phyloP scores from a whole-genome alignment of 2,113 vertebrate genomes.

The Panthera leo region DNA sequence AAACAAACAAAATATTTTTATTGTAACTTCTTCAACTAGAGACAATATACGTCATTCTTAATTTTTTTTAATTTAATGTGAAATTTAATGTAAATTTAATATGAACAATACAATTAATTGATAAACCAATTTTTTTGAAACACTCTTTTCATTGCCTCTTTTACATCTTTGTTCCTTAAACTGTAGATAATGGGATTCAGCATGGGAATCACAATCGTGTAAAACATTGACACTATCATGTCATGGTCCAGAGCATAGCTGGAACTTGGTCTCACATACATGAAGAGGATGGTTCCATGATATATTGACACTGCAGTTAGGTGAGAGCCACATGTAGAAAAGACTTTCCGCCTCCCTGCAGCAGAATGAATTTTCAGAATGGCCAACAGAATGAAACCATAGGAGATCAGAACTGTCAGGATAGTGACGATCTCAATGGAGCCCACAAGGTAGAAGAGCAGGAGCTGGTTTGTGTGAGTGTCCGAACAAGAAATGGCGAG shows the following conservation, averaged over 20 bases:
- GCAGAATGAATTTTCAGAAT: constrained; percentile 55
- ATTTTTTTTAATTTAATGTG: neutral
- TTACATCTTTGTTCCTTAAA: constrained; percentile 35
- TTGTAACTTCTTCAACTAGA: neutral
- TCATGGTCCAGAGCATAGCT: too few relatives aligned
- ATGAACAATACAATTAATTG: neutral
- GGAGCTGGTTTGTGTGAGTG: constrained; percentile 33
- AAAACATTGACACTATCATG: too few relatives aligned
- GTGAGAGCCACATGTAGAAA: too few relatives aligned
- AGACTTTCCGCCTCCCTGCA: neutral
- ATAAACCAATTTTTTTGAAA: neutral
- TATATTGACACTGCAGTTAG: too few relatives aligned
- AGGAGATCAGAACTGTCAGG: constrained; percentile 54
- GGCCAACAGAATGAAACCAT: constrained; percentile 42
- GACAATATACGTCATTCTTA: neutral
- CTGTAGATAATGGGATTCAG: neutral
- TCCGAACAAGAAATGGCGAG: constrained; percentile 69
- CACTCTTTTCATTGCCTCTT: neutral
- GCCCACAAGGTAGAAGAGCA: constrained; percentile 36
- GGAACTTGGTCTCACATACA: too few relatives aligned
- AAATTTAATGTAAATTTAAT: neutral
- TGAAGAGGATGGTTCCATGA: neutral
- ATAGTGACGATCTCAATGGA: constrained; percentile 45
- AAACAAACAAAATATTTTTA: neutral
- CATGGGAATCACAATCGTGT: too few relatives aligned